Conservation (phyloP, 2,797 vertebrate genomes). For the Sitta carolinensis region DNA sequence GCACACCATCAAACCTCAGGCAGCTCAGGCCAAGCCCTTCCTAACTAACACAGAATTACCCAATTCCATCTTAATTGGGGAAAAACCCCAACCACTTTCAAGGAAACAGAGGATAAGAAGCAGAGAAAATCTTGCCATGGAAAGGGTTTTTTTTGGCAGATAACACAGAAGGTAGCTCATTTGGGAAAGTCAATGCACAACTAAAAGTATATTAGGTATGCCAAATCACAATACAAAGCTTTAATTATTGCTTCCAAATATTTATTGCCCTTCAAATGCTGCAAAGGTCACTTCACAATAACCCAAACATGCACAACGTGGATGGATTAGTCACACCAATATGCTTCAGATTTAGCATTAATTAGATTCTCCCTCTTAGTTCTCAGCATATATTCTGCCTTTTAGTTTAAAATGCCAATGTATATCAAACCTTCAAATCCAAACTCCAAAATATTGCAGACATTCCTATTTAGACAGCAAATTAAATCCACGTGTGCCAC, state of each 20-base stretch:
- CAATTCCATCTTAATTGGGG: rapidly evolving
- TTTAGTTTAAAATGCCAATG: neutral
- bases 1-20: neutral
- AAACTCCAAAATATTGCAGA: neutral
- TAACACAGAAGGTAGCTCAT: neutral
- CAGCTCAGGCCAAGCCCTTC: neutral
- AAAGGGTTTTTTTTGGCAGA: neutral
- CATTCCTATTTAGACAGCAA: neutral
- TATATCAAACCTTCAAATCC: neutral
- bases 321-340: neutral
- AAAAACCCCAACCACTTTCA: neutral
- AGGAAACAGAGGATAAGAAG: neutral
- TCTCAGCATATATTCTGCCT: neutral
- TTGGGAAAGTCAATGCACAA: neutral
- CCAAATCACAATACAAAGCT: neutral
- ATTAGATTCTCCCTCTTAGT: neutral
- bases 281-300: neutral
- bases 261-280: neutral
- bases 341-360: neutral
- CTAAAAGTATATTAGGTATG: neutral
- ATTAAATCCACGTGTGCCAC: neutral
- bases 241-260: neutral
- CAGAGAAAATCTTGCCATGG: neutral
- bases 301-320: neutral
- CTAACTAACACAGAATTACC: neutral